A percentile compares a stretch with the other conserved stretches of the same genome.
phyloP scores from a whole-genome alignment of 2,888 invertebrate genomes.

The Chloromyia formosa region DNA sequence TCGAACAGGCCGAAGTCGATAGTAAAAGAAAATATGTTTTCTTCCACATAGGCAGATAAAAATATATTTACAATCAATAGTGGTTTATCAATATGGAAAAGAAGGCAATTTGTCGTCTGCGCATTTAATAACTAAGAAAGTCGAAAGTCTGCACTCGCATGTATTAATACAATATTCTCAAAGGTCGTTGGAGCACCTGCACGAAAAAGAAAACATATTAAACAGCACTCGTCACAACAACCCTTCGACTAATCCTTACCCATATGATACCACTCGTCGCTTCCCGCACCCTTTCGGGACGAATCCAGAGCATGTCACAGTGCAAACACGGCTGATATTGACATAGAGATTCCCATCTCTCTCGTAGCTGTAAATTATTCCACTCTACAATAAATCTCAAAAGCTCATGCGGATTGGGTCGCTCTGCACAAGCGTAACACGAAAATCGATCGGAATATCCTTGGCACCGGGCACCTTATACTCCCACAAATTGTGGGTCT shows the following conservation, averaged over 20 bases:
- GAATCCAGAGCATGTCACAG: slow-evolving; percentile 71
- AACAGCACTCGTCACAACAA: not conserved
- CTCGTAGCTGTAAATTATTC: slow-evolving; percentile 65
- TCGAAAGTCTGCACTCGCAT: no score
- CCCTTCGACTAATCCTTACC: not conserved
- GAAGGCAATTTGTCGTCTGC: no score
- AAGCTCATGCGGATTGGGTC: slow-evolving; percentile 72
- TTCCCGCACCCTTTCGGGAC: slow-evolving; percentile 74
- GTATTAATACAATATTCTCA: slow-evolving; percentile 48
- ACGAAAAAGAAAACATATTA: no score
- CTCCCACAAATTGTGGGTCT: slow-evolving; percentile 83
- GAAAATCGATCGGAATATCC: slow-evolving; percentile 70
- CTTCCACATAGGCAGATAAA: no score
- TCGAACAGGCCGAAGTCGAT: no score
- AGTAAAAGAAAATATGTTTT: no score
- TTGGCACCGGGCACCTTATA: slow-evolving; percentile 74
- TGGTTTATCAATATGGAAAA: no score
- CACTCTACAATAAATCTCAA: slow-evolving; percentile 64
- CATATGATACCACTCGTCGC: slow-evolving; percentile 61
- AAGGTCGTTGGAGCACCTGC: slow-evolving; percentile 49
- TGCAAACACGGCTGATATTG: slow-evolving; percentile 68
- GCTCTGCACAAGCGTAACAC: slow-evolving; percentile 73
- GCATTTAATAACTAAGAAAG: no score
- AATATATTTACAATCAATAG: no score
- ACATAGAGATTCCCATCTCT: slow-evolving; percentile 67